Evolutionary conservation across 2,888 invertebrate species (phyloP).

Genomic region (Nebria salina): DNA sequence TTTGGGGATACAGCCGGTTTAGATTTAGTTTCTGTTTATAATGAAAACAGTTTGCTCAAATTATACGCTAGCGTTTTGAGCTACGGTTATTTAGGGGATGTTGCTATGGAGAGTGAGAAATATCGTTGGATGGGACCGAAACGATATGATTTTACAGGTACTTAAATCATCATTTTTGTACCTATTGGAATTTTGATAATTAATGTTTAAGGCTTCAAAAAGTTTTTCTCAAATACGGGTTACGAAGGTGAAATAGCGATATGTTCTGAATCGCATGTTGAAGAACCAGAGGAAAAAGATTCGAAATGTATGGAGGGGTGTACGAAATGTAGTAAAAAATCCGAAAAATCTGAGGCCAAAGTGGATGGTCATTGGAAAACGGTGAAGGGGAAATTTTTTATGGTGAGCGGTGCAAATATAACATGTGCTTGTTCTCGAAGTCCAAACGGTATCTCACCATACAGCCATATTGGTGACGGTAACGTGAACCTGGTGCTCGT

Average conservation of each 20-base stretch:
- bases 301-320: constrained; percentile 66
- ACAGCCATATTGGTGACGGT: constrained; percentile 83
- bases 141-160: constrained; percentile 82
- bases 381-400: constrained; percentile 77
- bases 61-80: constrained; percentile 82
- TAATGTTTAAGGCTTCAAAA: constrained; percentile 69
- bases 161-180: neutral
- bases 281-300: constrained; percentile 58
- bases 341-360: constrained; percentile 49
- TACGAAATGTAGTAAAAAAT: constrained; percentile 58
- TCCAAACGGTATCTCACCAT: constrained; percentile 81
- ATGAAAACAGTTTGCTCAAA: constrained; percentile 68
- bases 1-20: constrained; percentile 78
- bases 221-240: constrained; percentile 70
- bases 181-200: too few relatives aligned
- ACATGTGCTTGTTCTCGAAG: constrained; percentile 79
- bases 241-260: constrained; percentile 72
- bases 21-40: constrained; percentile 79
- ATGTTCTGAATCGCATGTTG: constrained; percentile 62
- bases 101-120: constrained; percentile 80
- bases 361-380: constrained; percentile 64
- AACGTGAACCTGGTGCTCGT: constrained; percentile 80
- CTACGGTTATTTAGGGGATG: constrained; percentile 88
- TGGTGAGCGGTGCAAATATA: constrained; percentile 80
- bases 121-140: constrained; percentile 88